A percentile compares a stretch with the other conserved stretches of the same genome.
Evolutionary conservation across 2,113 vertebrate genomes (phyloP).

Genomic region (Rhadina sibilatrix): DNA sequence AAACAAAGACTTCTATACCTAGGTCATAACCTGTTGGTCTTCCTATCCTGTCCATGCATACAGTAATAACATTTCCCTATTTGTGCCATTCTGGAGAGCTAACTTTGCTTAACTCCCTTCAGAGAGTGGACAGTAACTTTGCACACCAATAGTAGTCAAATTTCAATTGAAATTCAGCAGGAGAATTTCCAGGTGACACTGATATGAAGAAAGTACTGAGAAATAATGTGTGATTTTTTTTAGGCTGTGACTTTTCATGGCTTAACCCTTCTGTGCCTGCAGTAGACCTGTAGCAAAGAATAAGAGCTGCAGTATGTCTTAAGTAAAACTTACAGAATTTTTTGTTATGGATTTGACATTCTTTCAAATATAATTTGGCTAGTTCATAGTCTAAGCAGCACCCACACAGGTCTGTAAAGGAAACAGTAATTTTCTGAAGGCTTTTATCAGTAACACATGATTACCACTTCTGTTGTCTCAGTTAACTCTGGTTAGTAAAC

Average conservation of each 20-base stretch:
- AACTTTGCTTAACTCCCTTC: background rate
- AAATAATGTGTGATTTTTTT: background rate
- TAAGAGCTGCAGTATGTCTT: background rate
- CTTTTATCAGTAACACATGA: background rate
- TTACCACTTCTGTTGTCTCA: background rate
- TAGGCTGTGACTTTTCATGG: background rate
- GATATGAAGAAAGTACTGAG: background rate
- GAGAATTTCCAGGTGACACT: background rate
- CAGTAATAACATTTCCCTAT: background rate
- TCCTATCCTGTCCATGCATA: background rate
- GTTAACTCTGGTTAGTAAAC: background rate
- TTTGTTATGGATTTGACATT: background rate
- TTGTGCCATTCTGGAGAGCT: background rate
- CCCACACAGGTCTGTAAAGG: fast-evolving
- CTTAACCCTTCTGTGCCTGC: background rate
- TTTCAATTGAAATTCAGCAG: background rate
- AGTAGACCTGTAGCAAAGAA: background rate
- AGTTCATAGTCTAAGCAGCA: background rate
- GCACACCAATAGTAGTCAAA: background rate
- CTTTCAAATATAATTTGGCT: background rate
- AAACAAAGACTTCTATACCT: background rate
- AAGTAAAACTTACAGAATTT: background rate
- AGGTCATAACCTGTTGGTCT: background rate
- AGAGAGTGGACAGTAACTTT: background rate
- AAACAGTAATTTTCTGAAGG: background rate